phyloP scores from a whole-genome alignment of 92 coral and sea anemone genomes.

The Zoanthus solanderi region DNA sequence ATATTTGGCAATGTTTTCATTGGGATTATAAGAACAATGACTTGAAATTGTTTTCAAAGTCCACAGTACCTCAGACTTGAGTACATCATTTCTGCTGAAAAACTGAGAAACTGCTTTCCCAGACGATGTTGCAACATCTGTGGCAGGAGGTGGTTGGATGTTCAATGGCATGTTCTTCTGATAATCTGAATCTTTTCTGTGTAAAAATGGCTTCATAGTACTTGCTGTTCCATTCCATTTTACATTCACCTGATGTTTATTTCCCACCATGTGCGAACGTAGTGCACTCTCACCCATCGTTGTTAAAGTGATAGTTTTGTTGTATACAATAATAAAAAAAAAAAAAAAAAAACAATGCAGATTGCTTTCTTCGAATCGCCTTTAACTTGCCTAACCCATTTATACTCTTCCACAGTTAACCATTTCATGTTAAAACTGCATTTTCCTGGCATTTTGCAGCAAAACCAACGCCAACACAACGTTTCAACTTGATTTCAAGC shows the following conservation, averaged over 20 bases:
- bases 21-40: slow-evolving; percentile 50
- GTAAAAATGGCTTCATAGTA: slow-evolving; percentile 4
- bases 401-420: slow-evolving; percentile 49
- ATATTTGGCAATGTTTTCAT: slow-evolving; percentile 39
- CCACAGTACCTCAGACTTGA: slow-evolving; percentile 65
- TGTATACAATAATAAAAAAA: slow-evolving; percentile 1
- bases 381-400: slow-evolving; percentile 59
- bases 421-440: slow-evolving; percentile 45
- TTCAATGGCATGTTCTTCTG: slow-evolving; percentile 35
- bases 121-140: slow-evolving; percentile 40
- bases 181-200: slow-evolving; percentile 20
- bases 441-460: slow-evolving; percentile 46
- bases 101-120: slow-evolving; percentile 33
- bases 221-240: slow-evolving; percentile 45
- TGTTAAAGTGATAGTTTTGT: slow-evolving; percentile 57
- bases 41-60: slow-evolving; percentile 55
- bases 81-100: slow-evolving; percentile 13
- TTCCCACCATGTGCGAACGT: slow-evolving; percentile 56
- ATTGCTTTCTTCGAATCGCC: slow-evolving; percentile 44
- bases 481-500: slow-evolving; percentile 24
- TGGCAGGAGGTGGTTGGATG: slow-evolving; percentile 38
- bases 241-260: slow-evolving; percentile 51
- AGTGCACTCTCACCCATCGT: slow-evolving; percentile 58
- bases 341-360: not conserved
- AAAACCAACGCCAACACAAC: slow-evolving; percentile 3